Base-by-base conservation (phyloP, 2,113 vertebrate genomes). In the Poicephalus meyeri region DNA sequence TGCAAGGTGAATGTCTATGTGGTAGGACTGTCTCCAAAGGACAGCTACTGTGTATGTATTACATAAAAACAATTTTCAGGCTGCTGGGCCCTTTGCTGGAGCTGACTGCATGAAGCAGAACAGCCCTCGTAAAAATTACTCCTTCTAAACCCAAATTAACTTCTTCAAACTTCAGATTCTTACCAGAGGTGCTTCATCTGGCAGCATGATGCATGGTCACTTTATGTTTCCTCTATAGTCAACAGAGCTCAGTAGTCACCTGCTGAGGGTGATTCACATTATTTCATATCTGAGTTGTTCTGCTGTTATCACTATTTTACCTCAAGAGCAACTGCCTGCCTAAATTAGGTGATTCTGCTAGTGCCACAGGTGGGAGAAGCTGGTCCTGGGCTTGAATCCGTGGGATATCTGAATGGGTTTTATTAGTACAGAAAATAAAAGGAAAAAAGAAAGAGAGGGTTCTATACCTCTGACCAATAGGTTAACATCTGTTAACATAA, bases 271-370 rank as follows among this genome's bases (percentile, higher is more conserved):
- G 69, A 85, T 81, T 92, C 47, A 55, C 19, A 9, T 63, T 95
- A 89, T 95, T 89, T 95, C 56, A 8, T 52, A 93, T 89, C 80
- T 91, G 86, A 87, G 69, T 81, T 74, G 72, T 71, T 84, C 65
- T 71, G 26, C 2, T 23, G 60, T 92, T 95, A 64, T 78, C 55
- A 14, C 55, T 90, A n/a, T 93, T 92, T 95, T 77, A 72, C 58
- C 50, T 86, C 60, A 15, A 55, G 64, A 77, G 37, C 35, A 92
- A 25, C 64, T 80, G 53, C 23, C 49, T 77, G 64, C 33, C 50
- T 88, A 87, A 86, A 76, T 92, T 64, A 79, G 35, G 35, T 64
- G 77, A 84, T 91, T 42, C 60, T 84, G 13, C 11, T 84, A 89
- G 46, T 61, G 69, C 86, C 86, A 69, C 76, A 84, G 83, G 80